Evolutionary conservation across 2,888 invertebrate genomes (phyloP).

Genomic region (Drosophila paramelanica): DNA sequence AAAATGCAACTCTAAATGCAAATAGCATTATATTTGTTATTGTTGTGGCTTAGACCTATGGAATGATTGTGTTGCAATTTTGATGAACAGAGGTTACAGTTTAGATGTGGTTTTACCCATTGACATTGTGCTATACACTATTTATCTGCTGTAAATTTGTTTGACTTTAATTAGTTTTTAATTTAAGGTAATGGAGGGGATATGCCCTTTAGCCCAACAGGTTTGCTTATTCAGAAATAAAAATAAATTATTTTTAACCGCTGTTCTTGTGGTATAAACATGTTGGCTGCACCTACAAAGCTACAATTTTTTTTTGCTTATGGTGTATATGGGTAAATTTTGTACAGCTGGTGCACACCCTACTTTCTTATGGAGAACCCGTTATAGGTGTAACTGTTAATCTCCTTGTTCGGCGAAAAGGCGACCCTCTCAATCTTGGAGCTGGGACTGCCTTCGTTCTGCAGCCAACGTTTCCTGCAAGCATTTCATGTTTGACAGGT

Average conservation of each 20-base stretch:
- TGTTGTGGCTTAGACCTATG: conserved; percentile 19
- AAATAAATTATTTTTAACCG: conserved; percentile 1
- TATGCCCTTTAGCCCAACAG: background rate
- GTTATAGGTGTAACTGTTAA: conserved; percentile 86
- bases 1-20: conserved; percentile 53
- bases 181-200: background rate
- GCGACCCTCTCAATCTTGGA: conserved; percentile 90
- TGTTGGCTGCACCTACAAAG: background rate
- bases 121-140: background rate
- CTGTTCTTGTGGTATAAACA: background rate
- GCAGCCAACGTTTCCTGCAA: conserved; percentile 85
- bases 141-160: no score
- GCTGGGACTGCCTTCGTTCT: conserved; percentile 90
- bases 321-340: no score
- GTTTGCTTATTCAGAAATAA: conserved; percentile 2
- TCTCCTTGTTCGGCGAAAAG: conserved; percentile 88
- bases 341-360: background rate
- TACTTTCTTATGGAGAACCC: conserved; percentile 86
- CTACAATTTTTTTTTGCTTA: background rate
- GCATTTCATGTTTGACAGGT: conserved; percentile 13
- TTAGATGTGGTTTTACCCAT: background rate
- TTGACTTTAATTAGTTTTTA: background rate
- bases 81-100: background rate
- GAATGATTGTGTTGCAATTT: background rate
- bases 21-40: conserved; percentile 44